A percentile compares a stretch with the other conserved stretches of the same genome.
phyloP scores from a whole-genome alignment of 1,140 invertebrate genomes.

The Homalodisca vitripennis region DNA sequence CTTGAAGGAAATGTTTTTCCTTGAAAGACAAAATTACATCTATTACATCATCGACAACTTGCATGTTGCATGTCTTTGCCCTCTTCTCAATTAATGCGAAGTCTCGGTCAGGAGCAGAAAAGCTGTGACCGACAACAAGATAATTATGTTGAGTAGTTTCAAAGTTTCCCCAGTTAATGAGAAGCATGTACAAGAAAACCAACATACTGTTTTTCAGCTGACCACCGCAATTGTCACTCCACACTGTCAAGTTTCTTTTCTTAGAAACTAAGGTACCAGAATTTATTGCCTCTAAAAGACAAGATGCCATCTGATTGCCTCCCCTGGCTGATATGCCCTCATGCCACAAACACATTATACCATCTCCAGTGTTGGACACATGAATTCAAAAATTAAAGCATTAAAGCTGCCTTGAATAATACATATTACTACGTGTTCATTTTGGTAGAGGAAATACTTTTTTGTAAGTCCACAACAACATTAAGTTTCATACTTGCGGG shows the following conservation, averaged over 20 bases:
- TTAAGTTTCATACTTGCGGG: not conserved
- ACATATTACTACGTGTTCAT: too few relatives aligned
- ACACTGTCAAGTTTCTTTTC: conserved; percentile 10
- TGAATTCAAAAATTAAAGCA: conserved; percentile 36
- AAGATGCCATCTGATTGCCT: conserved; percentile 29
- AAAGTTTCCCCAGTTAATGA: not conserved
- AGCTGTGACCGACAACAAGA: not conserved
- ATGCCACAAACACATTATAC: conserved; percentile 38
- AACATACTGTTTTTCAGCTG: conserved; percentile 7
- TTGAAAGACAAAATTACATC: not conserved
- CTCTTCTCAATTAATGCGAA: not conserved
- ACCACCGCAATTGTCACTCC: conserved; percentile 5
- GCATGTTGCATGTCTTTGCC: not conserved
- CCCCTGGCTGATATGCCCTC: conserved; percentile 34
- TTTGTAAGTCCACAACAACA: conserved; percentile 12
- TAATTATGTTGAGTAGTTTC: too few relatives aligned
- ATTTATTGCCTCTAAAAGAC: conserved; percentile 24
- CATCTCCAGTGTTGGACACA: conserved; percentile 32
- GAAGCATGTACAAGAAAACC: not conserved
- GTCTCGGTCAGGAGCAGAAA: not conserved
- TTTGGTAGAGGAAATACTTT: conserved; percentile 33
- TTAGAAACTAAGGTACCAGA: not conserved
- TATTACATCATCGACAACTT: not conserved
- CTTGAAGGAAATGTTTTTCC: not conserved
- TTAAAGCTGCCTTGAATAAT: conserved; percentile 23